Evolutionary conservation across 2,113 vertebrate genomes (phyloP).

Genomic region (Gracilinanus agilis): DNA sequence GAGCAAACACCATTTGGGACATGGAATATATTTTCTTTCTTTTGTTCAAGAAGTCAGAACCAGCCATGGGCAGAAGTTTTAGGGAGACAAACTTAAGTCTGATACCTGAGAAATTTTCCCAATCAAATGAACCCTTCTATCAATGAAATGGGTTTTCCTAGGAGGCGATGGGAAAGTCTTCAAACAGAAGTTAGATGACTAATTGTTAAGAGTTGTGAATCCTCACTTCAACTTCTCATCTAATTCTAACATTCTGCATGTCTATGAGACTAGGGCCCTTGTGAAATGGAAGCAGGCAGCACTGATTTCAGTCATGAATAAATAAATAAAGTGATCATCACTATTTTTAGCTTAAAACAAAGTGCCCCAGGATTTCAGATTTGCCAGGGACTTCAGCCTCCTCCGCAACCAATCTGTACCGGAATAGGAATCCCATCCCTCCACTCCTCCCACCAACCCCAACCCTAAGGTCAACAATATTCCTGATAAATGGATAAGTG

Average conservation of each 20-base stretch:
- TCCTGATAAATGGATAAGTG: neutral
- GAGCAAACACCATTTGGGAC: neutral
- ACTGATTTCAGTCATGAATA: neutral
- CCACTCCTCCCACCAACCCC: neutral
- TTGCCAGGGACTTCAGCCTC: neutral
- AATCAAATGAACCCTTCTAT: neutral
- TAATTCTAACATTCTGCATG: neutral
- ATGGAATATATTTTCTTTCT: neutral
- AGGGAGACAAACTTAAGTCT: neutral
- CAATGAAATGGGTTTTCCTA: neutral
- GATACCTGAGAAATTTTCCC: neutral
- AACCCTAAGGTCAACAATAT: neutral
- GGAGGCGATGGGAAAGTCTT: neutral
- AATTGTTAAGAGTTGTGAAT: neutral
- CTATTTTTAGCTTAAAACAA: neutral
- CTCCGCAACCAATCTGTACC: neutral
- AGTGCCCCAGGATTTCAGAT: neutral
- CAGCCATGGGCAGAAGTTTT: neutral
- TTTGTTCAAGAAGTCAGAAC: neutral
- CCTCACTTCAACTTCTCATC: neutral
- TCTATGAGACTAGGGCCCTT: neutral
- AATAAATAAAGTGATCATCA: neutral
- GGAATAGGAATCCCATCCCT: neutral
- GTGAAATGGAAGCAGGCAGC: neutral
- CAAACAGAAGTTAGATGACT: neutral